Percentiles rank a stretch among this genome's conserved stretches.
phyloP scores from a whole-genome alignment of 1,140 invertebrate genomes.

The Diabrotica virgifera region DNA sequence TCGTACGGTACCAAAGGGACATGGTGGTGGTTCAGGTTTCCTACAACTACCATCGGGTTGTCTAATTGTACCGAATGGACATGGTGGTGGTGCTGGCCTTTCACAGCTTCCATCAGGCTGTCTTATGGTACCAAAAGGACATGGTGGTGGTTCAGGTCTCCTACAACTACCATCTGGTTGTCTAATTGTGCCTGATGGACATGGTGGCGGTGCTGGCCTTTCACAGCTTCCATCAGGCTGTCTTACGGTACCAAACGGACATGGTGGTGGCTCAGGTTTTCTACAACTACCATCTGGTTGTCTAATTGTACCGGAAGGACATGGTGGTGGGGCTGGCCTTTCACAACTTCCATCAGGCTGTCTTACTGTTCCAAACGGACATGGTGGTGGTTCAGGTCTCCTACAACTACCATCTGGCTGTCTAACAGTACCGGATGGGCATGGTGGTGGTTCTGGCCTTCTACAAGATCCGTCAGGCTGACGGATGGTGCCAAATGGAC shows the following conservation, averaged over 20 bases:
- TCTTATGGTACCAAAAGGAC: conserved; percentile 11
- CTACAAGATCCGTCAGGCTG: conserved; percentile 21
- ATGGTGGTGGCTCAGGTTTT: background rate
- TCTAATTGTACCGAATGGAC: conserved; percentile 19
- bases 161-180: conserved; percentile 4
- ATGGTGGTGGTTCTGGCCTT: background rate
- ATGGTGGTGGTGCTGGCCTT: background rate
- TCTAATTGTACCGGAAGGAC: conserved; percentile 3
- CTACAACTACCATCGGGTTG: conserved; percentile 25
- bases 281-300: background rate
- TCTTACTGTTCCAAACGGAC: conserved; percentile 19
- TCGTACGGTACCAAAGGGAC: conserved; percentile 12
- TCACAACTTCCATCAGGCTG: conserved; percentile 20
- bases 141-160: conserved; percentile 10
- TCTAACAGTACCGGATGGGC: background rate
- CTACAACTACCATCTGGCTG: conserved; percentile 7
- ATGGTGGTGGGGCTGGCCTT: background rate
- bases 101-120: conserved; percentile 24
- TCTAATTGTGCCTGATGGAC: background rate
- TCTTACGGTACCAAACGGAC: too few relatives aligned
- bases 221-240: too few relatives aligned
- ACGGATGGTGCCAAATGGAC: conserved; percentile 21
- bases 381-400: conserved; percentile 6
- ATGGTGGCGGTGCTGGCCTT: background rate
- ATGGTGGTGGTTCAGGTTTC: background rate